These are phyloP conservation scores for Drosophila melanica DNA, from an alignment of 1,140 invertebrate species.

Conservation along the genomic window DNA sequence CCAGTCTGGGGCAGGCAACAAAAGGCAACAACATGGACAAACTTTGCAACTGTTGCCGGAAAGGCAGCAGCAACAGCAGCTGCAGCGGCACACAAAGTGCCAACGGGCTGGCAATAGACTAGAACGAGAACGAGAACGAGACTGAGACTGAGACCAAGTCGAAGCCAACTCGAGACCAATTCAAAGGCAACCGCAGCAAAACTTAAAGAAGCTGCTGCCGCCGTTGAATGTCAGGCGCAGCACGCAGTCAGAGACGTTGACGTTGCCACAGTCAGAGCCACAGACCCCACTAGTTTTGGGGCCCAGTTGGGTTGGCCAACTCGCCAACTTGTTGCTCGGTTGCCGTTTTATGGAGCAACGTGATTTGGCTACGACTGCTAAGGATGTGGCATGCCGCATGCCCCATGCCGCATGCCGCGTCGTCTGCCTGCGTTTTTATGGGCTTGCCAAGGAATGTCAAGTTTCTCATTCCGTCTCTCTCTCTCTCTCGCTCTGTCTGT, in stretches of 20 bases:
- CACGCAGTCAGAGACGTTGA: slow-evolving; percentile 19
- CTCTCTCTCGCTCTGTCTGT: not conserved
- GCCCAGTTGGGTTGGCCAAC: not conserved
- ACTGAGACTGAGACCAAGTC: slow-evolving; percentile 9
- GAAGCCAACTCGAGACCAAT: slow-evolving; percentile 4
- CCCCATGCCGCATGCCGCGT: slow-evolving; percentile 13
- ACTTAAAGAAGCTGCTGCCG: slow-evolving; percentile 39
- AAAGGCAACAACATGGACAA: slow-evolving; percentile 46
- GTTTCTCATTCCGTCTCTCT: slow-evolving; percentile 1
- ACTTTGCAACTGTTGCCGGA: slow-evolving; percentile 66
- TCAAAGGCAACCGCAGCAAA: slow-evolving; percentile 40
- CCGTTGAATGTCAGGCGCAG: slow-evolving; percentile 42
- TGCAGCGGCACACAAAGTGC: slow-evolving; percentile 20
- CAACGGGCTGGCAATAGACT: slow-evolving; percentile 16
- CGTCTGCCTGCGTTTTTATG: slow-evolving; percentile 51
- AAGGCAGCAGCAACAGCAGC: slow-evolving; percentile 10
- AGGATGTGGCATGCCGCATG: slow-evolving; percentile 25
- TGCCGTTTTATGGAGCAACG: slow-evolving; percentile 32
- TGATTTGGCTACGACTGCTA: slow-evolving; percentile 36
- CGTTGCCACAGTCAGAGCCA: not conserved
- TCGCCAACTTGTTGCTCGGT: slow-evolving; percentile 20
- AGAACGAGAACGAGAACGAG: slow-evolving; percentile 4
- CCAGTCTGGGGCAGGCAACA: slow-evolving; percentile 21
- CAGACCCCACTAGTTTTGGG: not conserved
- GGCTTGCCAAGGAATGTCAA: slow-evolving; percentile 35